phyloP scores from a whole-genome alignment of 2,113 vertebrate species.

The Mastomys natalensis region DNA sequence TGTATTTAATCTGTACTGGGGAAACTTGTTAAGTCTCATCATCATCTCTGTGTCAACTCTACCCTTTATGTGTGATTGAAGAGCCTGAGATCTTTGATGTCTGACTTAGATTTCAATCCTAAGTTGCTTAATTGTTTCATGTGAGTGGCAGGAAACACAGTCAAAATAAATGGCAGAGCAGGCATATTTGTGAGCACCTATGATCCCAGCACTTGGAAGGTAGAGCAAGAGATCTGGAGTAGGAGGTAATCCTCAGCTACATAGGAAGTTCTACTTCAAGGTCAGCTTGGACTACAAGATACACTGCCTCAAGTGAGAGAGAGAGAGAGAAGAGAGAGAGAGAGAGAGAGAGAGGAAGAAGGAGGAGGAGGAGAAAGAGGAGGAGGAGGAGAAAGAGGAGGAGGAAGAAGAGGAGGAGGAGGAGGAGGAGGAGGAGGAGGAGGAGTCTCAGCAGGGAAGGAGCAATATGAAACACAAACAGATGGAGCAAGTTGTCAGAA shows the following conservation, averaged over 20 bases:
- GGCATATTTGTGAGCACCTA: too few relatives aligned
- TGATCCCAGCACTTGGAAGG: not conserved
- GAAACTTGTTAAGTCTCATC: not conserved
- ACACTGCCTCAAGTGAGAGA: not conserved
- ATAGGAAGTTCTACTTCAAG: not conserved
- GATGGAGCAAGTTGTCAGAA: not conserved
- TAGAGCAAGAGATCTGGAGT: not conserved
- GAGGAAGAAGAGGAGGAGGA: too few relatives aligned
- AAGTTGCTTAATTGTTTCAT: conserved; percentile 32
- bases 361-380: too few relatives aligned
- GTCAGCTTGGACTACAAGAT: not conserved
- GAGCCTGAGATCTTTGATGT: not conserved
- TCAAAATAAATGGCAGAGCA: not conserved
- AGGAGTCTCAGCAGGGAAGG: not conserved
- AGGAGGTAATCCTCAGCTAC: not conserved
- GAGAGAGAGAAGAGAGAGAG: too few relatives aligned
- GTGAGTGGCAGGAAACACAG: not conserved
- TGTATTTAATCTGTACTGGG: not conserved
- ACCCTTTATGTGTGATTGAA: not conserved
- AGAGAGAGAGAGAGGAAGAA: too few relatives aligned
- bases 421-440: too few relatives aligned
- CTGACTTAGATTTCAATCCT: not conserved
- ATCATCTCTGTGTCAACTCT: not conserved
- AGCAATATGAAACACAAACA: not conserved
- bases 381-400: too few relatives aligned